These are phyloP conservation scores for Frankliniella intonsa DNA, from an alignment of 2,888 invertebrate species.

Conservation along the genomic window DNA sequence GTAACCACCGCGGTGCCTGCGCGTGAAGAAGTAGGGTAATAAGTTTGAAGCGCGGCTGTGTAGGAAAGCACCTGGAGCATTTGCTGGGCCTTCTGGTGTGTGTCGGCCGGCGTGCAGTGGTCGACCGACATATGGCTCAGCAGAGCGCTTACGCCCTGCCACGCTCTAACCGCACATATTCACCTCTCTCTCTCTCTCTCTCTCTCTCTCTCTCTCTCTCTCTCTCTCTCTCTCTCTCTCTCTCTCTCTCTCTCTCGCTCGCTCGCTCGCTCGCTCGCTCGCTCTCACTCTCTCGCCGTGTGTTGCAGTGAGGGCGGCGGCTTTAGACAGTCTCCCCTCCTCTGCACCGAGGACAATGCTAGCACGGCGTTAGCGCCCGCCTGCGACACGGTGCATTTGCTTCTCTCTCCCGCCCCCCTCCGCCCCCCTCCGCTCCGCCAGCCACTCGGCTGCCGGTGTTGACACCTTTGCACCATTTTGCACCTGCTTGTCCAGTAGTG, in stretches of 20 bases:
- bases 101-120: too few species aligned
- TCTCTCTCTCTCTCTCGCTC: background rate
- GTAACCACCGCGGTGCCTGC: background rate
- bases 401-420: background rate
- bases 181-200: background rate
- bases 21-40: too few species aligned
- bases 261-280: background rate
- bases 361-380: background rate
- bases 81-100: too few species aligned
- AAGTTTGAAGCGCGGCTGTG: too few species aligned
- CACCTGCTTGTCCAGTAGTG: too few species aligned
- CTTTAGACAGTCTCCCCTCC: background rate
- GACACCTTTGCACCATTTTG: too few species aligned
- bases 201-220: constrained; percentile 9
- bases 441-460: too few species aligned
- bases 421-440: background rate
- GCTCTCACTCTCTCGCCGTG: background rate
- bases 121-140: too few species aligned
- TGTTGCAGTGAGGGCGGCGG: background rate
- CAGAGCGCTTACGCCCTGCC: background rate
- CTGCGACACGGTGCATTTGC: background rate
- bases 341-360: background rate
- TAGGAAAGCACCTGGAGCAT: background rate
- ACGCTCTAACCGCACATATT: background rate
- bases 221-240: background rate